Conservation (phyloP, 2,797 vertebrate species). For the Apodemus agrarius region DNA sequence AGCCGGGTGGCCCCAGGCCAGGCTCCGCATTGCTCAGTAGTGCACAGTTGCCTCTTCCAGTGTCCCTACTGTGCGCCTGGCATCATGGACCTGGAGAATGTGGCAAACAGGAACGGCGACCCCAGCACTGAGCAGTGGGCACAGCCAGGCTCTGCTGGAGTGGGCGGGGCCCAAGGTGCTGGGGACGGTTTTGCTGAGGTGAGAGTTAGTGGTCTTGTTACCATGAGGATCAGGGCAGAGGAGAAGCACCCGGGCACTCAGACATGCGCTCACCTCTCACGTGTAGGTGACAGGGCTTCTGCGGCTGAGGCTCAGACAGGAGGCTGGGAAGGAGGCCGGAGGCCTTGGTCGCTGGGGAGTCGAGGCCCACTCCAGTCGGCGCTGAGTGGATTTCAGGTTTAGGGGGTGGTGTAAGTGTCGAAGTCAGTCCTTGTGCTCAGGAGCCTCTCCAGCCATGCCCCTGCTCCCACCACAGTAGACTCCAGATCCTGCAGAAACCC, state of each 20-base stretch:
- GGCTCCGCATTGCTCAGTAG: accelerated
- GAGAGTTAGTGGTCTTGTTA: not conserved
- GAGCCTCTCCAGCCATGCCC: not conserved
- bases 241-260: not conserved
- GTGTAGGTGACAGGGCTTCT: too few relatives aligned
- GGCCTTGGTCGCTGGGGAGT: not conserved
- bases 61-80: not conserved
- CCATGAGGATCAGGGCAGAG: not conserved
- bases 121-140: not conserved
- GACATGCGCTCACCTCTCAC: accelerated
- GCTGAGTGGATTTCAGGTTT: not conserved
- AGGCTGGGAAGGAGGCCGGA: not conserved
- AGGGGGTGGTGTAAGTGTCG: not conserved
- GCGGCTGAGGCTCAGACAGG: not conserved
- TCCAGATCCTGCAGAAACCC: constrained; percentile 10
- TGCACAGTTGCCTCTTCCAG: not conserved
- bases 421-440: not conserved
- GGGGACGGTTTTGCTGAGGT: accelerated
- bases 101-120: not conserved
- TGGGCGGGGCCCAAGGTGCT: not conserved
- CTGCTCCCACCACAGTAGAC: not conserved
- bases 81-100: not conserved
- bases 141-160: too few relatives aligned
- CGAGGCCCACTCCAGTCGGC: not conserved
- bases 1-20: not conserved